phyloP scores from a whole-genome alignment of 2,888 invertebrate species.

The Xylota sylvarum region DNA sequence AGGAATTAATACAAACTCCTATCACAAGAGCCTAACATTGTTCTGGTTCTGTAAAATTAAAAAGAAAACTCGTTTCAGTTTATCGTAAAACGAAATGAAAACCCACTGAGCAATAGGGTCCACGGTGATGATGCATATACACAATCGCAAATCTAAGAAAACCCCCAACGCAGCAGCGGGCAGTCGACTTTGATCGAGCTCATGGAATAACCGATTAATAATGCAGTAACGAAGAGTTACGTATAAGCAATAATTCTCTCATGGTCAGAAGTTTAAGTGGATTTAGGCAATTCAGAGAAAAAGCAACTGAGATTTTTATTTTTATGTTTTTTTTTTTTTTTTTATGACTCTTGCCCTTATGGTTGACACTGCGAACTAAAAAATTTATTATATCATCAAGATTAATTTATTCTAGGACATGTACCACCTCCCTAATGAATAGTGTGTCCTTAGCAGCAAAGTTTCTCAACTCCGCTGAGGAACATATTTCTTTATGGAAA shows the following conservation, averaged over 20 bases:
- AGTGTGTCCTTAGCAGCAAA: too few species aligned
- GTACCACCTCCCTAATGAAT: too few species aligned
- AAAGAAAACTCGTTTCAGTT: neutral
- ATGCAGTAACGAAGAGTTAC: neutral
- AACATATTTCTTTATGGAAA: too few species aligned
- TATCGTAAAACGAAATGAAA: neutral
- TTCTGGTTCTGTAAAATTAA: neutral
- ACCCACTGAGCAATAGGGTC: neutral
- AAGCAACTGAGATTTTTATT: too few species aligned
- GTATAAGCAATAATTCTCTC: neutral
- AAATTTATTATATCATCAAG: too few species aligned
- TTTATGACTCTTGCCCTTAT: too few species aligned
- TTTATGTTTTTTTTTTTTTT: too few species aligned
- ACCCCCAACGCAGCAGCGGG: neutral
- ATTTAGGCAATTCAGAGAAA: too few species aligned
- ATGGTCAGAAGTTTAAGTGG: neutral
- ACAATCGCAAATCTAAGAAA: slow-evolving; percentile 1
- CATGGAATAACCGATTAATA: neutral
- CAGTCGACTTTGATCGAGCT: neutral
- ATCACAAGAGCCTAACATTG: neutral
- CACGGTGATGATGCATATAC: neutral
- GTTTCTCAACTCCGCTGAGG: too few species aligned
- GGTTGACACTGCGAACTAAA: too few species aligned
- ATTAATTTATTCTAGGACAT: too few species aligned
- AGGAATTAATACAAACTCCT: neutral